Evolutionary conservation across 2,888 invertebrate genomes (phyloP), one percentile per base, ranked within the genome.

Genomic region (Habroteleia sp.): DNA sequence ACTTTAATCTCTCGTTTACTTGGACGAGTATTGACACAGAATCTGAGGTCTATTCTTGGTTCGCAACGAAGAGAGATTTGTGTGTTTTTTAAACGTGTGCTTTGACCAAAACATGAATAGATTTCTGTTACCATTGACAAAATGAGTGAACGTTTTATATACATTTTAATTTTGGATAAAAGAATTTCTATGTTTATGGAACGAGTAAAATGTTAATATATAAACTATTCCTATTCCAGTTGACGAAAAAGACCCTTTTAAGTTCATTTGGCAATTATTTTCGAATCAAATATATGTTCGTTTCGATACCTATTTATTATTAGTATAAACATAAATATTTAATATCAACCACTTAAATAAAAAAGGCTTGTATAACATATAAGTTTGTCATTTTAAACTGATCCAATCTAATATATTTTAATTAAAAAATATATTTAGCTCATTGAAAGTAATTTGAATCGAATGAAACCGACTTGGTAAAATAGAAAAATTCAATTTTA

Each of bases 1-100:
- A n/a, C n/a, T n/a, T n/a, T n/a, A n/a, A n/a, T n/a, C n/a, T 63
- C 10, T 44, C 13, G 54, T 37, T 50, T 33, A 62, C 54, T 62
- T 17, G 54, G 3, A 7, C 35, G 46, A 48, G 62, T 54, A 71
- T 71, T 39, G 62, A 46, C 46, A 23, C 46, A 31, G 31, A 46
- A 39, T 46, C 39, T 3, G 29, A 16, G 33, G 50, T 48, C 62
- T 50, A 27, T 14, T 29, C 20, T 33, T 20, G 11, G 23, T 33
- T 33, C 27, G 25, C 25, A 25, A 13, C 10, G 25, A 13, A 17
- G 33, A 33, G 23, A 16, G 46, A 58, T 68, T 46, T n/a, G n/a
- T n/a, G n/a, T n/a, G 46, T 54, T 52, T 16, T 63, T 65, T 44
- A 35, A 7, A 25, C 52, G 35, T 11, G 44, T 17, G 41, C 27